Evolutionary conservation across 1,140 invertebrate genomes (phyloP).

Genomic region (Trissolcus basalis): DNA sequence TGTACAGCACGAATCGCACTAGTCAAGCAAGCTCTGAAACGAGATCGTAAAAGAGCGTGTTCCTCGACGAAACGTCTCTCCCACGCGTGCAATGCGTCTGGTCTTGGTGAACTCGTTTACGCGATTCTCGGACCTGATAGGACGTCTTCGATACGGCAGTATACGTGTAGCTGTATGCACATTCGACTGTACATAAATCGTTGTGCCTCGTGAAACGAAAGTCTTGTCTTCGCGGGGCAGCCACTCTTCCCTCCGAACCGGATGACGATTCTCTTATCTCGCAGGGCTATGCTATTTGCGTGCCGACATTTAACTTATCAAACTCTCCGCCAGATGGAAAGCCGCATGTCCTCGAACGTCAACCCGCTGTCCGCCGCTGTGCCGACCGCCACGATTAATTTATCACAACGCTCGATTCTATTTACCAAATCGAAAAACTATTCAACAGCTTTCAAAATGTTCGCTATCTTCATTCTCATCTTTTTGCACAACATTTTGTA

Average conservation of each 20-base stretch:
- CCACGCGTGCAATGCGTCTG: conserved; percentile 41
- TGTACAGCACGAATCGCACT: conserved; percentile 48
- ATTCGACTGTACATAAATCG: conserved; percentile 49
- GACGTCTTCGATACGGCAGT: conserved; percentile 38
- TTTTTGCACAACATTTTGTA: too few relatives aligned
- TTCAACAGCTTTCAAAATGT: too few relatives aligned
- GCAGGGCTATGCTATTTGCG: conserved; percentile 30
- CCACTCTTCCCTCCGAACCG: conserved; percentile 46
- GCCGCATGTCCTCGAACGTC: conserved; percentile 39
- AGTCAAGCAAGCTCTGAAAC: conserved; percentile 48
- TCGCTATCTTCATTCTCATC: too few relatives aligned
- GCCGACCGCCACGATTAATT: conserved; percentile 38
- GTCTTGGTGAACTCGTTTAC: conserved; percentile 48
- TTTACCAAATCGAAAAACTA: too few relatives aligned
- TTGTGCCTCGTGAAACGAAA: conserved; percentile 53
- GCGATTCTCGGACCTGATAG: conserved; percentile 40
- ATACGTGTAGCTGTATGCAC: conserved; percentile 7
- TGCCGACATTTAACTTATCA: conserved; percentile 47
- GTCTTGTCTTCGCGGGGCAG: conserved; percentile 51
- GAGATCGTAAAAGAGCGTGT: conserved; percentile 51
- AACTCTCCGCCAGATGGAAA: conserved; percentile 41
- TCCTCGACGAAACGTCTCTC: conserved; percentile 50
- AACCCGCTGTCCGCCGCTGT: conserved; percentile 15
- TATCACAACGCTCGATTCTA: conserved; percentile 8
- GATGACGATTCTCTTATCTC: conserved; percentile 47